A percentile compares a stretch with the other conserved stretches of the same genome.
These are phyloP conservation scores for Helicolenus hilgendorfi DNA, from an alignment of 2,797 vertebrate genomes.

Conservation along the genomic window DNA sequence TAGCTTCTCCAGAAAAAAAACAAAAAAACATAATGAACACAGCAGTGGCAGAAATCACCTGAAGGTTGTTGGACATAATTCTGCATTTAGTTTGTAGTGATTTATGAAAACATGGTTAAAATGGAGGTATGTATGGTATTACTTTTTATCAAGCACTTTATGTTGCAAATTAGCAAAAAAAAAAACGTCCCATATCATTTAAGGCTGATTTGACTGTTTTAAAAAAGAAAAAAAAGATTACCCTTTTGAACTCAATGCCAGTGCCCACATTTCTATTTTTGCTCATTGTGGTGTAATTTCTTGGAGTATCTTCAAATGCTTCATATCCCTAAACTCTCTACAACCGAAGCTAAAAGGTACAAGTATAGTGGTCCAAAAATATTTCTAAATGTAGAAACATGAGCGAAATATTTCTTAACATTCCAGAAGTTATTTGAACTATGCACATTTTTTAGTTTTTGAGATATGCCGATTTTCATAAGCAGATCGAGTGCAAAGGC, in stretches of 20 bases:
- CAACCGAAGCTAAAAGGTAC: neutral
- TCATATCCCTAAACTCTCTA: neutral
- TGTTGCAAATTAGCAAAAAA: neutral
- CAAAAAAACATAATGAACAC: conserved; percentile 46
- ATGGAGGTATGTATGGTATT: neutral
- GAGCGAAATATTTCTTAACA: too few species aligned
- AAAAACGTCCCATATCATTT: neutral
- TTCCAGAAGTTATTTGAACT: too few species aligned
- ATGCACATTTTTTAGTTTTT: neutral
- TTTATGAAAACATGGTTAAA: neutral
- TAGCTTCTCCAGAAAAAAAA: conserved; percentile 37
- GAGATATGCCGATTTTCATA: neutral
- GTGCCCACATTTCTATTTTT: too few species aligned
- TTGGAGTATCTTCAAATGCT: neutral
- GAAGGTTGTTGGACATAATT: neutral
- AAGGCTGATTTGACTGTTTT: neutral
- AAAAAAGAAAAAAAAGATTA: too few species aligned
- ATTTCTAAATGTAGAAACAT: too few species aligned
- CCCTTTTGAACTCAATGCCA: too few species aligned
- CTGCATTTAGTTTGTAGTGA: neutral
- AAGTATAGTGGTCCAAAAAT: too few species aligned
- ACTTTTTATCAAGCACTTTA: neutral
- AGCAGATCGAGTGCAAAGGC: neutral
- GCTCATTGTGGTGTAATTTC: neutral
- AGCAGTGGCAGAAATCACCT: conserved; percentile 29